These are phyloP conservation scores for Galerucella nymphaeae DNA, from an alignment of 2,888 invertebrate species.

Conservation along the genomic window DNA sequence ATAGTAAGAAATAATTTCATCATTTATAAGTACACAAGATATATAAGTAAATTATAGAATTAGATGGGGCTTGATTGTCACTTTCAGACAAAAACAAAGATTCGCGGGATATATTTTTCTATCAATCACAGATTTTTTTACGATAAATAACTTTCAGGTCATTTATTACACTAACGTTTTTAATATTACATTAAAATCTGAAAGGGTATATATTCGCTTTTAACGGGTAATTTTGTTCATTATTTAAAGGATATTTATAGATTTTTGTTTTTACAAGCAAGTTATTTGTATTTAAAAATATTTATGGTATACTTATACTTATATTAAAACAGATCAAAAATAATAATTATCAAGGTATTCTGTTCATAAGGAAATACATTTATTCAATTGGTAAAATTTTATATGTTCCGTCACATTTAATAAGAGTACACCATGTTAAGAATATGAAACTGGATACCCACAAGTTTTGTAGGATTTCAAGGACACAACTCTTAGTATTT, in stretches of 20 bases:
- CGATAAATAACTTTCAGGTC: conserved; percentile 10
- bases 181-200: neutral
- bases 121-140: conserved; percentile 30
- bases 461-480: neutral
- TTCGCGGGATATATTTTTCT: conserved; percentile 8
- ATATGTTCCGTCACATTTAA: neutral
- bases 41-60: conserved; percentile 1
- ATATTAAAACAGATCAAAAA: too few species aligned
- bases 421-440: neutral
- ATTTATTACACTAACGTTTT: conserved; percentile 18
- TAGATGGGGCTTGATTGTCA: conserved; percentile 16
- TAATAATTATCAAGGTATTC: neutral
- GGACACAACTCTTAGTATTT: neutral
- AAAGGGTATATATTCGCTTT: neutral
- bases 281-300: neutral
- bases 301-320: too few species aligned
- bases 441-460: neutral
- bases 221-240: neutral
- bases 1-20: neutral
- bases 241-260: neutral
- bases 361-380: neutral
- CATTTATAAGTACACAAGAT: neutral
- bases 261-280: neutral
- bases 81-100: conserved; percentile 9
- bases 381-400: neutral